Base-by-base conservation (phyloP, 2,113 vertebrate genomes). In the Falcunculus frontatus region DNA sequence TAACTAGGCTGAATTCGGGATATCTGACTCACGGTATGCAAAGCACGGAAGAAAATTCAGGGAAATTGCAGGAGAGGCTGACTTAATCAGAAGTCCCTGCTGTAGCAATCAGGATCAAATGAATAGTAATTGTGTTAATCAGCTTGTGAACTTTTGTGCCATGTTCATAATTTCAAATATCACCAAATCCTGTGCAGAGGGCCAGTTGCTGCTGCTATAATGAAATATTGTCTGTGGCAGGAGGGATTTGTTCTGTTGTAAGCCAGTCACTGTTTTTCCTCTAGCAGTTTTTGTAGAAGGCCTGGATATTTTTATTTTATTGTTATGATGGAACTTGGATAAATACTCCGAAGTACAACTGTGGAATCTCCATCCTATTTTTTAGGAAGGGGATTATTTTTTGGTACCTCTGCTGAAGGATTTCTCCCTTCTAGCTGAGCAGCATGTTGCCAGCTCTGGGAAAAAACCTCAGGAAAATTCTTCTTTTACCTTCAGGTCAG, bases 41-140 rank as follows among this genome's bases (percentile, higher is more conserved):
- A 87, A 95, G 89, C 95, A 97, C 41, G 15, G 88, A 69, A 84
- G 84, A 90, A 49, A 90, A 87, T 63, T 56, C 19, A 5, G 35
- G 91, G 50, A 90, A 96, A 98, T 90, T 95, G 84, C 67, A 81
- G 93, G 93, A 87, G 76, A 94, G 93, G 65, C 84, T 84, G 92
- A 79, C 81, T 96, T 97, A 98, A 97, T 97, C 96, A 95, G 72
- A 85, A 95, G 62, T 94, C 75, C 90, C 87, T 27, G 60, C 93
- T 93, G 84, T 52, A 95, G 95, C 94, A 97, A 97, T 97, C 97
- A 94, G 92, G 92, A 97, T 96, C 62, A 97, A 97, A 98, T 98
- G 94, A 98, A 95, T 74, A 94, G 49, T 97, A 97, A 98, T 97
- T 95, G 92, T 67, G 56, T 76, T 97, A 97, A 98, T 97, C 96